Evolutionary conservation across 1,140 invertebrate species (phyloP), one percentile per base, ranked within the genome.

Genomic region (Theocolax elegans): DNA sequence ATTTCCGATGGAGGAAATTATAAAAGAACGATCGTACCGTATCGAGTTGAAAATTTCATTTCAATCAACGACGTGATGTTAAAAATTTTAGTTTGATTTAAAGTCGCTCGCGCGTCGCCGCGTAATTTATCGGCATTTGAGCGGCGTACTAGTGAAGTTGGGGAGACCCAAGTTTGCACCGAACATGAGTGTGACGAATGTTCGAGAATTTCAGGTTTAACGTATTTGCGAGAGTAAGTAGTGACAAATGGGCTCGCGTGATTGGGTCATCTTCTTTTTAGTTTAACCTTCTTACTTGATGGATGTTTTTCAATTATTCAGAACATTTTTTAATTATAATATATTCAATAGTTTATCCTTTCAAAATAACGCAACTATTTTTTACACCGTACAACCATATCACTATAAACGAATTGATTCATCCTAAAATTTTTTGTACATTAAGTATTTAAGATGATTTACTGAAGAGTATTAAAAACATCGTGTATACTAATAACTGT

Each of bases 61-160:
- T 51, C 51, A 68, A 69, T 31, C 35, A 44, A 13, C 19, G 29
- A 67, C 65, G 31, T 6, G 23, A 25, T 25, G 49, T 25, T 51
- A 15, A 27, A 67, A 71, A 62, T 73, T 67, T 42, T 25, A 64
- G 66, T 71, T 29, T 42, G 64, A 67, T 53, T 64, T 64, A 46
- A 27, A 42, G 12, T 53, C 38, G 31, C 4, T 8, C 23, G 40
- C 21, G 53, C 38, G 54, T 58, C 56, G 46, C 23, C 29, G n/a
- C n/a, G 21, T 42, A 42, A 60, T 25, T 60, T 60, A 42, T 38
- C 58, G 58, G 15, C 23, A 60, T 42, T 42, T 44, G 38, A 44
- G 35, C n/a, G 10, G 31, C 10, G 10, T 35, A 10, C 31, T 35
- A 35, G 31, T 35, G 10, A 6, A 35, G 31, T 35, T 6, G 21